phyloP scores from a whole-genome alignment of 2,113 vertebrate genomes.

The Urocynchramus pylzowi region DNA sequence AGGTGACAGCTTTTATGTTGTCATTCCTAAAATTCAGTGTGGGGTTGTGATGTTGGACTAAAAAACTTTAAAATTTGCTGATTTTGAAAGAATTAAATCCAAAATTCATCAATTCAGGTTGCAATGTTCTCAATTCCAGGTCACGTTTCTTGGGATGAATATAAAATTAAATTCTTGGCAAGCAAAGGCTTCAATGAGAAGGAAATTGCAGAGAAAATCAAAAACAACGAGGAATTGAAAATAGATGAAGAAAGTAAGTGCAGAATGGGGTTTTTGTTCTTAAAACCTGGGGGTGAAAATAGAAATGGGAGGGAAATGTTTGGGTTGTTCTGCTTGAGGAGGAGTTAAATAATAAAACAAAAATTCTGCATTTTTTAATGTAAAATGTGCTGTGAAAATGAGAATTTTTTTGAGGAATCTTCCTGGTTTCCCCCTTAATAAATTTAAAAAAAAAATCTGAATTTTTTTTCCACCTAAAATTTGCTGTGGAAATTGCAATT shows the following conservation, averaged over 20 bases:
- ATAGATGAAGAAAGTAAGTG: constrained; percentile 96
- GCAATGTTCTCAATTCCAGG: constrained; percentile 60
- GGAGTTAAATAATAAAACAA: background rate
- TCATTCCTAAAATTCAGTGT: background rate
- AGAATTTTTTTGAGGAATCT: background rate
- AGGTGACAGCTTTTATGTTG: background rate
- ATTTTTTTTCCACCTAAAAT: background rate
- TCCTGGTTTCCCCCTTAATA: background rate
- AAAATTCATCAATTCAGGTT: rapidly evolving
- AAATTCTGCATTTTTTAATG: background rate
- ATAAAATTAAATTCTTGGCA: constrained; percentile 88
- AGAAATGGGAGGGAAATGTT: background rate
- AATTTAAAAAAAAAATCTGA: background rate
- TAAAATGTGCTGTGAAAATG: background rate
- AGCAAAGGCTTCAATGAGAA: constrained; percentile 93
- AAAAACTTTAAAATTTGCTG: rapidly evolving
- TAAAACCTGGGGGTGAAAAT: background rate
- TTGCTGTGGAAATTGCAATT: background rate
- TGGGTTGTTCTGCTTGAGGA: background rate
- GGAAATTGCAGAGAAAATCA: constrained; percentile 86
- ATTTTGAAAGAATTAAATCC: rapidly evolving
- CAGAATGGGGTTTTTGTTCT: background rate
- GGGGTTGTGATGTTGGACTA: background rate
- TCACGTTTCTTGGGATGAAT: constrained; percentile 92
- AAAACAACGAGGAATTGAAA: constrained; percentile 88